phyloP scores from a whole-genome alignment of 2,888 invertebrate genomes.

The Cerceris ruficornis region DNA sequence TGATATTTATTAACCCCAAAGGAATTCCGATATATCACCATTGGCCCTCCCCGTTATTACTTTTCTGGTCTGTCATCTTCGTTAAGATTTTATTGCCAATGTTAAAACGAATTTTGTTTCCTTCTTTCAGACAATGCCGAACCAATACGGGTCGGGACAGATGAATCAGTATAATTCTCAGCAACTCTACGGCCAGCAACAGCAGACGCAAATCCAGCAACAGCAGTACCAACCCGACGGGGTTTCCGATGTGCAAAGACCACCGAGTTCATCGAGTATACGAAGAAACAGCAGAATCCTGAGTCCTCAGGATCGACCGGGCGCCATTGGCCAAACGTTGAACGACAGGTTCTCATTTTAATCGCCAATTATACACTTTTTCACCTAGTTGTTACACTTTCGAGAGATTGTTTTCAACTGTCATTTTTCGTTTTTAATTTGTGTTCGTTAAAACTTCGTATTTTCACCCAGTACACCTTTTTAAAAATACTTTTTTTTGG shows the following conservation, averaged over 20 bases:
- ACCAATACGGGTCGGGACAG: constrained; percentile 74
- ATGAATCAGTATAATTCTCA: constrained; percentile 77
- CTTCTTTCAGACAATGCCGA: constrained; percentile 69
- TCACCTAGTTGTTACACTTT: too few species aligned
- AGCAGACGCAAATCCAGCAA: constrained; percentile 66
- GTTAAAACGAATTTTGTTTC: neutral
- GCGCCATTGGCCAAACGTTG: constrained; percentile 75
- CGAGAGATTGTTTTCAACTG: too few species aligned
- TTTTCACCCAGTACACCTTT: too few species aligned
- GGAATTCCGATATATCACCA: neutral
- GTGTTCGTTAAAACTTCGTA: too few species aligned
- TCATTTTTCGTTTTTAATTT: too few species aligned
- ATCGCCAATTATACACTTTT: neutral
- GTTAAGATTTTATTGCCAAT: neutral
- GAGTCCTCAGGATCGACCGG: constrained; percentile 78
- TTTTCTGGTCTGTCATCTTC: neutral
- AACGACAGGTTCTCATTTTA: constrained; percentile 75
- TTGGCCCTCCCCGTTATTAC: constrained; percentile 16
- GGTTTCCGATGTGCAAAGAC: constrained; percentile 71
- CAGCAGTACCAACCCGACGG: constrained; percentile 76
- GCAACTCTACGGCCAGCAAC: constrained; percentile 71
- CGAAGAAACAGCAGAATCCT: constrained; percentile 79
- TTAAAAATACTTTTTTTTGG: too few species aligned
- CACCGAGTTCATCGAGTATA: constrained; percentile 75
- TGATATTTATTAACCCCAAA: too few species aligned